Conservation (phyloP, 1,140 invertebrate genomes). For the Zaprionus davidi region DNA sequence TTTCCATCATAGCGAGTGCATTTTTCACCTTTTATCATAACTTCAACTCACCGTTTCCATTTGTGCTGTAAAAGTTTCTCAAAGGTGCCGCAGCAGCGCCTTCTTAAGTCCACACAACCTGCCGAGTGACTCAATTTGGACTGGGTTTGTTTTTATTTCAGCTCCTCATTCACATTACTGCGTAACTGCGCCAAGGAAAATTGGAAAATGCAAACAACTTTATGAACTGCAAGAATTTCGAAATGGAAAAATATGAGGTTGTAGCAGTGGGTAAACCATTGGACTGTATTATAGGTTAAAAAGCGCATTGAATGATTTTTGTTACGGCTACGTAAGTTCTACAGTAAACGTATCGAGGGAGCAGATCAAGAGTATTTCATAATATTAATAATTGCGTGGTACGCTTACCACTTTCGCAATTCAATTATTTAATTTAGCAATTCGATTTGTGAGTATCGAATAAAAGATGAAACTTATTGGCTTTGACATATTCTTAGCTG, state of each 20-base stretch:
- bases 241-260: background rate
- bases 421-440: too few relatives aligned
- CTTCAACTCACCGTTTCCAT: slow-evolving; percentile 18
- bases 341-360: background rate
- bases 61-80: slow-evolving; percentile 13
- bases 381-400: too few relatives aligned
- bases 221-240: background rate
- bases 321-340: background rate
- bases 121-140: slow-evolving; percentile 12
- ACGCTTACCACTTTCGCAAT: too few relatives aligned
- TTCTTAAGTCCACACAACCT: background rate
- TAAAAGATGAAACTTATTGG: too few relatives aligned
- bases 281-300: background rate
- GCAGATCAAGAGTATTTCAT: too few relatives aligned
- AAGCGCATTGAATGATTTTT: background rate
- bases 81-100: background rate
- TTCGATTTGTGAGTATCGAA: too few relatives aligned
- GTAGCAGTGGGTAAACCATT: background rate
- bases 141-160: slow-evolving; percentile 9
- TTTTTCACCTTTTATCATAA: slow-evolving; percentile 40
- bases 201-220: slow-evolving; percentile 2
- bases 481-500: too few relatives aligned
- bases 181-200: background rate
- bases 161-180: slow-evolving; percentile 4
- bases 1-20: slow-evolving; percentile 11